These are phyloP conservation scores for Chironomus riparius DNA, from an alignment of 2,888 invertebrate genomes.

Conservation along the genomic window DNA sequence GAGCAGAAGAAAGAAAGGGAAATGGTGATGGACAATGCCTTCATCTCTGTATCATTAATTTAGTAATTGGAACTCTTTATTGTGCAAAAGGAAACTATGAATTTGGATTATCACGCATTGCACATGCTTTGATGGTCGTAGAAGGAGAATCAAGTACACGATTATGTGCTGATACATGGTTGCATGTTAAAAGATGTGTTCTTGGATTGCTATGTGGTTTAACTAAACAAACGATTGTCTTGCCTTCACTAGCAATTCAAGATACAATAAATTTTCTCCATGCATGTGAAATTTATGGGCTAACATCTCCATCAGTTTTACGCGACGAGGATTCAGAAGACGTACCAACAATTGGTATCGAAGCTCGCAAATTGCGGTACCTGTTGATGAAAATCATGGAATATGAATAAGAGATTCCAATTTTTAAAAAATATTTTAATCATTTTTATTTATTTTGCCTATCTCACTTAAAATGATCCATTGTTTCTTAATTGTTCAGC, in stretches of 20 bases:
- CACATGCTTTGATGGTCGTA: conserved; percentile 65
- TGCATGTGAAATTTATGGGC: conserved; percentile 59
- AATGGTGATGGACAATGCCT: conserved; percentile 91
- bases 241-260: conserved; percentile 68
- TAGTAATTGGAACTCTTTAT: conserved; percentile 95
- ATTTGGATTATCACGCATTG: conserved; percentile 94
- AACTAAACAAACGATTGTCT: conserved; percentile 73
- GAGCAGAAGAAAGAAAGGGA: conserved; percentile 88
- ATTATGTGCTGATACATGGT: conserved; percentile 97
- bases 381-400: conserved; percentile 34
- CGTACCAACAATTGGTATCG: conserved; percentile 40
- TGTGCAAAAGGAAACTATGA: conserved; percentile 99
- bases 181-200: conserved; percentile 93
- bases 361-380: conserved; percentile 39
- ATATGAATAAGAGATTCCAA: neutral
- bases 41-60: conserved; percentile 95
- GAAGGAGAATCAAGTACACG: conserved; percentile 48
- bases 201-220: conserved; percentile 76
- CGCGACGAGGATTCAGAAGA: conserved; percentile 37
- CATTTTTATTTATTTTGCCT: conserved; percentile 26
- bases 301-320: conserved; percentile 39
- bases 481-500: conserved; percentile 17
- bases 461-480: conserved; percentile 25
- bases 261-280: conserved; percentile 79
- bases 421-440: conserved; percentile 27